Base-by-base conservation (phyloP, 2,797 vertebrate genomes). In the Tapera naevia region DNA sequence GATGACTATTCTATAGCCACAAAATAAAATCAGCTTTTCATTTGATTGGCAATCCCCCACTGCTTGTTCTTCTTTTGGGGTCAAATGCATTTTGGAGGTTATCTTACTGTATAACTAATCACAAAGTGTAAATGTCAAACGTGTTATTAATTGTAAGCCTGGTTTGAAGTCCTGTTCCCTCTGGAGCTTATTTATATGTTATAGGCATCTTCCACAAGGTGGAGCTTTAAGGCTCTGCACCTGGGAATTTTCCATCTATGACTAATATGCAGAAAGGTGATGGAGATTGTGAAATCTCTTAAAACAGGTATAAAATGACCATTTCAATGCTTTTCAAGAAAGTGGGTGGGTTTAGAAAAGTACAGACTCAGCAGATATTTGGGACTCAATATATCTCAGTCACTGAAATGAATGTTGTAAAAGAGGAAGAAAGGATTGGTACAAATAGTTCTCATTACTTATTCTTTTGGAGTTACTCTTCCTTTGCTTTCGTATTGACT, bases 361-460 rank as follows among this genome's bases (percentile, higher is more conserved):
- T n/a, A 18, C 84, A 33, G 25, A 24, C 4, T 43, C 9, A n/a
- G 37, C 12, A 67, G 57, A 51, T 88, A 65, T 54, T 90, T 82
- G 91, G 19, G 30, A 57, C 32, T 64, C 19, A 78, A 48, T 33
- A 37, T 57, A 25, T 70, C 67, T 45, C 64, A 91, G 67, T 94
- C 80, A 73, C 64, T 88, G 67, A n/a, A 89, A 74, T 84, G 73
- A 81, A 94, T 76, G 27, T 72, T 83, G 15, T 80, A 56, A 86
- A 87, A 82, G 57, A 82, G 33, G 71, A 86, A 83, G 35, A 45
- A 86, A 65, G 61, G 65, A 82, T 9, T 86, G 78, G 60, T 75
- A 93, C 88, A 90, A 93, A 74, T 71, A 74, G 67, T 88, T 93
- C 84, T 92, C 86, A 84, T 94, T 92, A 94, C 10, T 95, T 94